phyloP scores from a whole-genome alignment of 2,888 invertebrate species.

The Leuctra nigra region DNA sequence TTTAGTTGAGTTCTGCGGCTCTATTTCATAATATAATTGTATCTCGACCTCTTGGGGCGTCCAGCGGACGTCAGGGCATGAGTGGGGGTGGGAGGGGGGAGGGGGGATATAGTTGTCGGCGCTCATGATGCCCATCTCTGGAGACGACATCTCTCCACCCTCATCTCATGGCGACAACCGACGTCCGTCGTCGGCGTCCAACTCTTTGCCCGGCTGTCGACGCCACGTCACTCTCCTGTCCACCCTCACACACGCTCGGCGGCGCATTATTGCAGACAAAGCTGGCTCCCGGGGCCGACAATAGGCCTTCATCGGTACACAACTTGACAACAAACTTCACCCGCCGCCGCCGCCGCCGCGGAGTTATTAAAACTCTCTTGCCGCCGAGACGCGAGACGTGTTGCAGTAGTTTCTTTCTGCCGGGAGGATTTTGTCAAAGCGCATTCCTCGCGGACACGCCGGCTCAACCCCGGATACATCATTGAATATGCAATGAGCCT shows the following conservation, averaged over 20 bases:
- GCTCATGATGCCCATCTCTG: conserved; percentile 14
- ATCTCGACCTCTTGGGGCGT: not conserved
- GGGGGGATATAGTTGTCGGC: not conserved
- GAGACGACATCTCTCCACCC: conserved; percentile 12
- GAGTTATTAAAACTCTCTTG: no score
- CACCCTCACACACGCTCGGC: conserved; percentile 11
- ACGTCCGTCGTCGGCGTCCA: conserved; percentile 11
- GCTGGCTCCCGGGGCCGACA: conserved; percentile 9
- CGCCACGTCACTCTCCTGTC: conserved; percentile 18
- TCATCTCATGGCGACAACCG: not conserved
- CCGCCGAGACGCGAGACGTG: no score
- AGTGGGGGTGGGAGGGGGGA: not conserved
- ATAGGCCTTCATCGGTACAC: conserved; percentile 1
- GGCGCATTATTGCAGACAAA: conserved; percentile 16
- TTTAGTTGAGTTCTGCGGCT: no score
- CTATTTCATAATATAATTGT: no score
- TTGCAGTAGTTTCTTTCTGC: no score
- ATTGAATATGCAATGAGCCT: conserved; percentile 28
- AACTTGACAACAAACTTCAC: not conserved
- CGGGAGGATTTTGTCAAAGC: conserved; percentile 7
- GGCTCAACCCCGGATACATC: conserved; percentile 23
- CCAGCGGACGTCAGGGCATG: not conserved
- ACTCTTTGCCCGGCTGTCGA: conserved; percentile 15
- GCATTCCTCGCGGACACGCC: conserved; percentile 24
- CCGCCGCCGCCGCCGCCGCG: not conserved